Evolutionary conservation across 2,113 vertebrate species (phyloP), one percentile per base, ranked within the genome.

Genomic region (Osmerus eperlanus): DNA sequence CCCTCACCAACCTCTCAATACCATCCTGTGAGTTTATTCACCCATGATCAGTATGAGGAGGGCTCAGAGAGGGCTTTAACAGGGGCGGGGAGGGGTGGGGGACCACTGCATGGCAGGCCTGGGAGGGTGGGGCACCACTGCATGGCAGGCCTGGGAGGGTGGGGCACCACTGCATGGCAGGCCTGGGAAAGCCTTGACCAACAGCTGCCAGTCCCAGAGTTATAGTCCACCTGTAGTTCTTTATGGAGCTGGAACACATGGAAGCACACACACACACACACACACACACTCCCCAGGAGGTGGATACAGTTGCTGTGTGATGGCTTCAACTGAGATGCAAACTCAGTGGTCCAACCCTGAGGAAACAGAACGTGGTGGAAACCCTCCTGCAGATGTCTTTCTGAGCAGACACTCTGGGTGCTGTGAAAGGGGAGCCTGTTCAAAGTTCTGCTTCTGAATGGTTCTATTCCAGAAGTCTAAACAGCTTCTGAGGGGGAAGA

Each of bases 401-500:
- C 32, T 36, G 32, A 36, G 32, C 32, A 6, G 7, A 7, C 32
- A 7, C 4, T 36, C 32, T 36, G 32, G 32, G 32, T 6, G 32
- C 32, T 36, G 32, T 5, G 32, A 36, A 3, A 36, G 32, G 7
- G 32, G 32, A 36, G 7, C 32, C 32, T 36, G 4, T 6, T 36
- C 0, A 36, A 36, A 36, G 32, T 36, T 36, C 5, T 36, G 32
- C 32, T 36, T 36, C 32, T 36, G 32, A 19, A 29, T 13, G 29
- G 2, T 5, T 65, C 63, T 47, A 16, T 14, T 65, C 16, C 8
- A 47, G 18, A 8, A 4, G 14, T 65, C 15, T 65, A n/a, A 11
- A 47, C 1, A 61, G 61, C 18, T n/a, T 60, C 23, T 52, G 53
- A 28, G 65, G 23, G 54, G 77, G 73, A 72, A 36, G 70, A 67